These are phyloP conservation scores for Acrossocheilus fasciatus DNA, from an alignment of 2,797 vertebrate genomes.

Conservation along the genomic window DNA sequence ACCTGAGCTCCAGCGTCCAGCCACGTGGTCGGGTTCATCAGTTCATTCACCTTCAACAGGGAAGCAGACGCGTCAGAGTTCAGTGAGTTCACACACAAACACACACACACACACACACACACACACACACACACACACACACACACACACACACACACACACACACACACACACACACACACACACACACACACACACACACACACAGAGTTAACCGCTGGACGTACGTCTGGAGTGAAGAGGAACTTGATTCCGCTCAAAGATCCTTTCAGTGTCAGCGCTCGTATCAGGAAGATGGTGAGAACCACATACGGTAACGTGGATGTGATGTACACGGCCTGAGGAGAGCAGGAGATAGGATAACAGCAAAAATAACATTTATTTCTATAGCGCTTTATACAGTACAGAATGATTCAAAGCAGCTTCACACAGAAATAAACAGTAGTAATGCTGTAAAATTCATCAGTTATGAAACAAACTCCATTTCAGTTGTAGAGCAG, in stretches of 20 bases:
- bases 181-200: no score
- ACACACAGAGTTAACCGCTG: background rate
- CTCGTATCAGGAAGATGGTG: slow-evolving; percentile 87
- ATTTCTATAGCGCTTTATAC: background rate
- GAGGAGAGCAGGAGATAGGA: background rate
- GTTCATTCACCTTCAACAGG: slow-evolving; percentile 81
- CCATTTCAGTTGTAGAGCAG: background rate
- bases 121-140: background rate
- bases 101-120: background rate
- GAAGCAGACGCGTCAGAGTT: background rate
- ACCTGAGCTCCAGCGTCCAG: slow-evolving; percentile 94
- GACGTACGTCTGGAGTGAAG: slow-evolving; percentile 86
- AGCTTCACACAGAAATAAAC: background rate
- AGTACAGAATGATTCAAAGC: background rate
- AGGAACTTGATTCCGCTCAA: slow-evolving; percentile 82
- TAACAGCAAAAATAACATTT: background rate
- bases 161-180: no score
- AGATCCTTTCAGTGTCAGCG: slow-evolving; percentile 86
- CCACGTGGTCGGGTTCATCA: slow-evolving; percentile 90
- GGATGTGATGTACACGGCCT: slow-evolving; percentile 91
- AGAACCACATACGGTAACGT: slow-evolving; percentile 87
- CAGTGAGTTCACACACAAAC: background rate
- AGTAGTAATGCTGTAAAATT: background rate
- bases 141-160: background rate
- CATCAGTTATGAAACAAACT: background rate